Evolutionary conservation across 2,797 vertebrate genomes (phyloP), one percentile per base, ranked within the genome.

Genomic region (Lateolabrax maculatus): DNA sequence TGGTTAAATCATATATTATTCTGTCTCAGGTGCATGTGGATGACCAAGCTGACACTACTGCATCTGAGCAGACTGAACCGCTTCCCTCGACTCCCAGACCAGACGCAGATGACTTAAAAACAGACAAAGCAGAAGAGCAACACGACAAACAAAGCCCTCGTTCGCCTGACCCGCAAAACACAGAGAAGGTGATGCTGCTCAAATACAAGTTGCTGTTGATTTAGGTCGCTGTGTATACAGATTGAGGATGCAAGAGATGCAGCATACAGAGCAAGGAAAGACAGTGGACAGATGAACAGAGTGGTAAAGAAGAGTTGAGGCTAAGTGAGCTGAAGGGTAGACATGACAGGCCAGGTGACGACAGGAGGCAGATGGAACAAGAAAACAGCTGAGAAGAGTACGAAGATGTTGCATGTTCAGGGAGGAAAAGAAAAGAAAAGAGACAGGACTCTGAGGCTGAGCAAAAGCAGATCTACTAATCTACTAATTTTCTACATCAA

Each of bases 121-220:
- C 66, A 34, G 80, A 81, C 29, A 25, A 81, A 67, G 36, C 60
- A 23, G 79, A 89, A 1, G 76, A 84, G 52, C 19, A 0, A 16
- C 39, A 18, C 0, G 72, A 71, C 27, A 56, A 60, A 46, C 85
- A 61, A 29, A 70, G 41, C 9, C 61, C 68, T 51, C 25, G 18
- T 21, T 49, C 67, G 9, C 39, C 34, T 10, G 71, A 75, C 1
- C 21, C 25, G 43, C 37, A 34, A 27, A 52, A 71, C 29, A 34
- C 48, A 52, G 71, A 85, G 37, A 65, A 89, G 87, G 87, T 92
- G 84, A 84, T 49, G 37, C 49, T 1, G 63, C 57, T 62, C 10
- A 79, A 44, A 51, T 23, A 15, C 31, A 18, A 19, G 3, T 49
- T 62, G 56, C 19, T 29, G 37, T 37, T 25, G 16, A 71, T 70